Percentiles rank a stretch among this genome's conserved stretches.
These are phyloP conservation scores for Phoebastria nigripes DNA, from an alignment of 2,797 vertebrate species.

Conservation along the genomic window DNA sequence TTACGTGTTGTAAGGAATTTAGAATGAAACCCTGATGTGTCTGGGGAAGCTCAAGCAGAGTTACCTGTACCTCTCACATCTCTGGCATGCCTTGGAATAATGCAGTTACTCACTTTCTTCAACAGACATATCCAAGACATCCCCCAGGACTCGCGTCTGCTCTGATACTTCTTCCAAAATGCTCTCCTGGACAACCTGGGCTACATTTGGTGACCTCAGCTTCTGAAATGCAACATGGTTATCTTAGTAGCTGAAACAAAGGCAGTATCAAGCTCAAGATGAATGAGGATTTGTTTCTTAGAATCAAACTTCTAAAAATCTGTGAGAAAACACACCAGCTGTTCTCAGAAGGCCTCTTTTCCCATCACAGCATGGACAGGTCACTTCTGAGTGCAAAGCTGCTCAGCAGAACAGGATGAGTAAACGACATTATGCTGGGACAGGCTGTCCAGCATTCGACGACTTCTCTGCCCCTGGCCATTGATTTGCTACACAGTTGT, in stretches of 20 bases:
- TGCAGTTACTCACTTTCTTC: slow-evolving; percentile 74
- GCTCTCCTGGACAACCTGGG: slow-evolving; percentile 65
- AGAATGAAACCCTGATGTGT: background rate
- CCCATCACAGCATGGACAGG: background rate
- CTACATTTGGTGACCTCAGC: slow-evolving; percentile 63
- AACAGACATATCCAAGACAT: slow-evolving; percentile 65
- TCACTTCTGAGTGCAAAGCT: background rate
- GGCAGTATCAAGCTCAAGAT: background rate
- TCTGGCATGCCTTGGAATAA: background rate
- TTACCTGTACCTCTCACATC: background rate
- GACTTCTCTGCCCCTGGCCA: background rate
- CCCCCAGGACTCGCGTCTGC: slow-evolving; percentile 72
- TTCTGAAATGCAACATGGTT: slow-evolving; percentile 68
- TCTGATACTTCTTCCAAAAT: slow-evolving; percentile 71
- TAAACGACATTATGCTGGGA: background rate
- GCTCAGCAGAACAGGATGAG: background rate
- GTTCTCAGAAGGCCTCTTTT: background rate
- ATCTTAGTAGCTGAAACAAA: background rate
- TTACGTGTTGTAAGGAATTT: background rate
- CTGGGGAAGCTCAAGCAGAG: background rate
- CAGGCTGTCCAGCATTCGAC: background rate
- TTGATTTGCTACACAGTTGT: too few species aligned
- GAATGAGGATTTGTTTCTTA: background rate
- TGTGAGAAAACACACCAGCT: background rate
- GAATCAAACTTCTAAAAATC: background rate